phyloP scores from a whole-genome alignment of 1,140 invertebrate species.

The honey bee (Apis mellifera) region DNA sequence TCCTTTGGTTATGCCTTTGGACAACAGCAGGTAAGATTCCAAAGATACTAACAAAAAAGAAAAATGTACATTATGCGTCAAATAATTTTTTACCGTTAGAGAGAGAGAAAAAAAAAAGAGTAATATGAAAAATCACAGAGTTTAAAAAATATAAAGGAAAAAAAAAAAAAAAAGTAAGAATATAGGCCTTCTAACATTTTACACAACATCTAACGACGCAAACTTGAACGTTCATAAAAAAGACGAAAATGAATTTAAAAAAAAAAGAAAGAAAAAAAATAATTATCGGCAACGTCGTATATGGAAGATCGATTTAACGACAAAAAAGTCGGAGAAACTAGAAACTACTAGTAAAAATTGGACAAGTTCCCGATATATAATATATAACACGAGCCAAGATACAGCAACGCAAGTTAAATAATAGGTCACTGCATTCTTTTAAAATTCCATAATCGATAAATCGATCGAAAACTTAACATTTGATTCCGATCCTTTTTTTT shows the following conservation, averaged over 20 bases:
- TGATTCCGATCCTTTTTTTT: too few species aligned
- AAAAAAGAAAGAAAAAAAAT: background rate
- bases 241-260: background rate
- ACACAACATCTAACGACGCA: too few species aligned
- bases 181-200: background rate
- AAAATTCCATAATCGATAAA: too few species aligned
- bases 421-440: too few species aligned
- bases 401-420: too few species aligned
- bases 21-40: slow-evolving; percentile 11
- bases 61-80: background rate
- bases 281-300: background rate
- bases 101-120: background rate
- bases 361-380: too few species aligned
- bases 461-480: too few species aligned
- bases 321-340: background rate
- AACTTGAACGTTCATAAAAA: too few species aligned
- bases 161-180: background rate
- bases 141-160: background rate
- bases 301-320: background rate
- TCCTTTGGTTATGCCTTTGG: slow-evolving; percentile 60
- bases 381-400: too few species aligned
- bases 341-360: background rate
- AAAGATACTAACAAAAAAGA: background rate
- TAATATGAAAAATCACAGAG: background rate
- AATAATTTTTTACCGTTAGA: background rate